Evolutionary conservation across 2,113 vertebrate species (phyloP).

Genomic region (Aldabrachelys gigantea): DNA sequence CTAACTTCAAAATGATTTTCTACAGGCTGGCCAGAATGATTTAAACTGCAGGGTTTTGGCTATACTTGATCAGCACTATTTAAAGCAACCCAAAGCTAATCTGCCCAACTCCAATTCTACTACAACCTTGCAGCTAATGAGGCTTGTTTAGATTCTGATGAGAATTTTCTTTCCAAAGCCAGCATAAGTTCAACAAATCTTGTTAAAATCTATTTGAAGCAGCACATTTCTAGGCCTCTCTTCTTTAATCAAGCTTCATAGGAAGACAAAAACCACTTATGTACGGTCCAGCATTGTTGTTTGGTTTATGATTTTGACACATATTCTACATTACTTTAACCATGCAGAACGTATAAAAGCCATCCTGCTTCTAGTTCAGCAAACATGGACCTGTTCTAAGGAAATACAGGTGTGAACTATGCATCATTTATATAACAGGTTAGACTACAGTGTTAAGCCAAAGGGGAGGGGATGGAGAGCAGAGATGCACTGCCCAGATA

Average conservation of each 20-base stretch:
- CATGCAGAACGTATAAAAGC: background rate
- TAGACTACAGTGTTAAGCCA: background rate
- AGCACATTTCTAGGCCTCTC: background rate
- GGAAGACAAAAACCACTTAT: background rate
- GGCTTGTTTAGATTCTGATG: conserved; percentile 47
- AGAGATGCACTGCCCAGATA: background rate
- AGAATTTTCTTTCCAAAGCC: conserved; percentile 31
- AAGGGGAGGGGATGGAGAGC: background rate
- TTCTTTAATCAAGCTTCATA: conserved; percentile 36
- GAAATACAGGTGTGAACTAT: background rate
- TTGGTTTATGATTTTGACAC: background rate
- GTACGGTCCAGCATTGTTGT: background rate
- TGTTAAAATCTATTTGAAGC: conserved; percentile 26
- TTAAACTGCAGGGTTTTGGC: conserved; percentile 41
- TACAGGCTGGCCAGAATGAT: background rate
- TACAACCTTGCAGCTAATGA: conserved; percentile 34
- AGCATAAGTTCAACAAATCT: conserved; percentile 50
- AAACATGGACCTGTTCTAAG: background rate
- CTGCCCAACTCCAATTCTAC: background rate
- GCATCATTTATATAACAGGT: background rate
- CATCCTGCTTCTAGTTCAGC: background rate
- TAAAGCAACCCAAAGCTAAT: conserved; percentile 43
- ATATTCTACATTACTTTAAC: background rate
- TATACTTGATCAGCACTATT: conserved; percentile 46
- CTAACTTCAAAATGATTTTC: conserved; percentile 23